phyloP scores from a whole-genome alignment of 1,140 invertebrate genomes.

The Heliconius melpomene region DNA sequence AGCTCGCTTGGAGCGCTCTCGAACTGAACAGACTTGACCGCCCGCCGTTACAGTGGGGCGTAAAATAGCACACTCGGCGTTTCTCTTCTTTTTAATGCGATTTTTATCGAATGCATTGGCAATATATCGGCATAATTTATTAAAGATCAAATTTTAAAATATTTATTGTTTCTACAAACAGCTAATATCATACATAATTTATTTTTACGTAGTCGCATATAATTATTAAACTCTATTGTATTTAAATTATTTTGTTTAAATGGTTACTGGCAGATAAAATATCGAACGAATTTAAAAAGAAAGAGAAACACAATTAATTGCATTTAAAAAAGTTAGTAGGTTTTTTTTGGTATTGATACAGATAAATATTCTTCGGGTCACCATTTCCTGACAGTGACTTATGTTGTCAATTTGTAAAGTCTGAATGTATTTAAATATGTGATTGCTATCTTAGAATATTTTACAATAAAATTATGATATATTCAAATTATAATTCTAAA shows the following conservation, averaged over 20 bases:
- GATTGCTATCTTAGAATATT: no score
- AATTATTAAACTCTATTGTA: neutral
- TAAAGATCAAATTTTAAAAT: neutral
- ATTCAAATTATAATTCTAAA: neutral
- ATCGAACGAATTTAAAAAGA: neutral
- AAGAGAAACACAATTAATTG: no score
- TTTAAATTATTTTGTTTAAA: neutral
- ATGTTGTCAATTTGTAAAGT: neutral
- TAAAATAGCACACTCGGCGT: slow-evolving; percentile 60
- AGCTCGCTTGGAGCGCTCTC: slow-evolving; percentile 55
- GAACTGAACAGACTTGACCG: slow-evolving; percentile 65
- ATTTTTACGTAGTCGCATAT: neutral
- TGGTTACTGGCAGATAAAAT: neutral
- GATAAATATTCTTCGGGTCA: neutral
- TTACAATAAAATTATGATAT: no score
- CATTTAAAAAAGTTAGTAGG: no score
- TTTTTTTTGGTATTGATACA: no score
- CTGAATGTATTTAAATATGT: no score
- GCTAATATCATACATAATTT: neutral
- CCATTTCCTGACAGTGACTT: neutral
- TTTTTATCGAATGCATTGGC: slow-evolving; percentile 24
- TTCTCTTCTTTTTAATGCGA: slow-evolving; percentile 32
- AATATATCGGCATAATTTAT: neutral
- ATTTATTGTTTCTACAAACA: neutral
- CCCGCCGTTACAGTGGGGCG: slow-evolving; percentile 53